A percentile compares a stretch with the other conserved stretches of the same genome.
Evolutionary conservation across 2,113 vertebrate species (phyloP).

Genomic region (Sula dactylatra): DNA sequence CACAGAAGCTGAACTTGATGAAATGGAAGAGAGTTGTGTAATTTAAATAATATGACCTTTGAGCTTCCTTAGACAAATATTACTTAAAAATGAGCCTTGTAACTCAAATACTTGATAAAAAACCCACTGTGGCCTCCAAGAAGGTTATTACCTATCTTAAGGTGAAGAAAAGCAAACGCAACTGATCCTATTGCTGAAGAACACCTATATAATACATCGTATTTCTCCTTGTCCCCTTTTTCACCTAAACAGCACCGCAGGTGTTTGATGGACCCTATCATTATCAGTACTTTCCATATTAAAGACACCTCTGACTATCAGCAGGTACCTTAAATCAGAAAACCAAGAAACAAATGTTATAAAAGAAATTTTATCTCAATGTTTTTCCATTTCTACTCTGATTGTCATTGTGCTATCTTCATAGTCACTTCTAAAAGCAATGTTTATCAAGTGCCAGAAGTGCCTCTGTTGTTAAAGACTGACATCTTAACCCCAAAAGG

Average conservation of each 20-base stretch:
- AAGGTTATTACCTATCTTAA: not conserved
- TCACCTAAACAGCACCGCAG: not conserved
- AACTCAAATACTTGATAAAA: not conserved
- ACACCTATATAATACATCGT: rapidly evolving
- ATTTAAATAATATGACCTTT: not conserved
- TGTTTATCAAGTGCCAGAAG: conserved; percentile 36
- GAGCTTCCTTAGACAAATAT: not conserved
- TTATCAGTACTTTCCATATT: not conserved
- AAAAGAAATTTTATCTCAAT: not conserved
- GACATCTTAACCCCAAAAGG: conserved; percentile 10
- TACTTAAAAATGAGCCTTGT: not conserved
- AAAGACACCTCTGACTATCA: not conserved
- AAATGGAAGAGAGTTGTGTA: not conserved
- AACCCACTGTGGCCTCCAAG: not conserved
- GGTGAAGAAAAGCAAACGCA: not conserved
- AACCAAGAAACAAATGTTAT: not conserved
- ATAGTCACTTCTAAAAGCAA: not conserved
- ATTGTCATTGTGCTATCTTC: not conserved
- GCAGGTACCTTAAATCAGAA: not conserved
- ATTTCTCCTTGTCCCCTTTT: not conserved
- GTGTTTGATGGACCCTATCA: not conserved
- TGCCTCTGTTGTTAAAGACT: not conserved
- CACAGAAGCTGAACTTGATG: not conserved
- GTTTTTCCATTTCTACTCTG: not conserved
- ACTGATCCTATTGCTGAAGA: not conserved